Conservation (phyloP, 1,140 invertebrate species). For the Mycetomoellerius zeteki region DNA sequence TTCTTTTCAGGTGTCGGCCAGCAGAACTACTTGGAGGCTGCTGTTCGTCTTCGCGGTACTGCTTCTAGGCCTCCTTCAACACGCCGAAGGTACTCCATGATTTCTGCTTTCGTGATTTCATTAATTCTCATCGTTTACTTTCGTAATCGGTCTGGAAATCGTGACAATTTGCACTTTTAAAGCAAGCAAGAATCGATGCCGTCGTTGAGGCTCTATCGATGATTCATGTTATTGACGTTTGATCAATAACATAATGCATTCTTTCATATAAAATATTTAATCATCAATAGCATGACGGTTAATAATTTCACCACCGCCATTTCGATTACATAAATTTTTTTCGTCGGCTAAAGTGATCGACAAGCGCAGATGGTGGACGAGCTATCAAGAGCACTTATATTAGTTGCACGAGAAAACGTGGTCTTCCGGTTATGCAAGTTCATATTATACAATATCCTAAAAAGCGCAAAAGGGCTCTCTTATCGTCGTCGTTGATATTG, state of each 20-base stretch:
- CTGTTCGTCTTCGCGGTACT: slow-evolving; percentile 78
- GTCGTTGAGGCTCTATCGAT: not conserved
- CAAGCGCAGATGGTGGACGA: not conserved
- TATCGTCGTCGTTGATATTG: slow-evolving; percentile 18
- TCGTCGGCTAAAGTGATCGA: not conserved
- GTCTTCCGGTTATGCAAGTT: slow-evolving; percentile 31
- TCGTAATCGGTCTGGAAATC: slow-evolving; percentile 27
- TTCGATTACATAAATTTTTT: slow-evolving; percentile 43
- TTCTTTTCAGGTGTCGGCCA: slow-evolving; percentile 81
- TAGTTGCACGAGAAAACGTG: slow-evolving; percentile 7
- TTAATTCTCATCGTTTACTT: not conserved
- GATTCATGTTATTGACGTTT: not conserved
- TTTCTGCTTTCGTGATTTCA: not conserved
- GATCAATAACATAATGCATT: slow-evolving; percentile 32
- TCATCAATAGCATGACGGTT: not conserved
- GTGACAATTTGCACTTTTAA: not conserved
- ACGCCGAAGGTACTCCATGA: slow-evolving; percentile 82
- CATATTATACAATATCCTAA: slow-evolving; percentile 21
- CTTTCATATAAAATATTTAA: not conserved
- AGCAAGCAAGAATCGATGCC: not conserved
- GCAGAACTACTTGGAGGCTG: slow-evolving; percentile 75
- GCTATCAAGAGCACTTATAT: not conserved
- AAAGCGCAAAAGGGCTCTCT: slow-evolving; percentile 26
- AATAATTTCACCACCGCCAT: slow-evolving; percentile 10
- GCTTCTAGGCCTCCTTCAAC: slow-evolving; percentile 78